Conservation (phyloP, 2,113 vertebrate species). For the Ochotona princeps region DNA sequence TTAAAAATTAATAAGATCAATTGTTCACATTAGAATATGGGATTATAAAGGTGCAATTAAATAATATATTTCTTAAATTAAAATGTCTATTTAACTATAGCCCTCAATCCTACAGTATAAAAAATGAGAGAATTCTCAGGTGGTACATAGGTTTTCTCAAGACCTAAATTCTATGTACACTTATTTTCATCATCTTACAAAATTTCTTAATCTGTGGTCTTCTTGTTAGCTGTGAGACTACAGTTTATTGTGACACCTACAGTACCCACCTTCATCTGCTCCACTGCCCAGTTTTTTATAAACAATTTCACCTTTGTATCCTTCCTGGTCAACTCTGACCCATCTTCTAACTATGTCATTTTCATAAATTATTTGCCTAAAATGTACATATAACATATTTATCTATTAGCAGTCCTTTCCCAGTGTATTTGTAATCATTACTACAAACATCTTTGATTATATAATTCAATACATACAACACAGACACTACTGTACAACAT, state of each 20-base stretch:
- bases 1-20: not conserved
- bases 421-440: not conserved
- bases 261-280: rapidly evolving
- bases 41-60: not conserved
- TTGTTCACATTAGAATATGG: not conserved
- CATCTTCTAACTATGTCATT: not conserved
- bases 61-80: not conserved
- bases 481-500: not conserved
- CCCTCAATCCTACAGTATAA: not conserved
- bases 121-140: not conserved
- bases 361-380: not conserved
- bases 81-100: not conserved
- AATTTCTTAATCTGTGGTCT: not conserved
- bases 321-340: not conserved
- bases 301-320: not conserved
- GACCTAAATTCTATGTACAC: not conserved
- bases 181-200: not conserved
- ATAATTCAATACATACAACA: not conserved
- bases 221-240: not conserved
- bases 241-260: not conserved
- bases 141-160: not conserved
- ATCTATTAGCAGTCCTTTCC: not conserved
- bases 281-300: not conserved
- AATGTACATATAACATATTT: not conserved
- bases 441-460: not conserved